Base-by-base conservation (phyloP, 2,113 vertebrate species). In the Verasper variegatus region DNA sequence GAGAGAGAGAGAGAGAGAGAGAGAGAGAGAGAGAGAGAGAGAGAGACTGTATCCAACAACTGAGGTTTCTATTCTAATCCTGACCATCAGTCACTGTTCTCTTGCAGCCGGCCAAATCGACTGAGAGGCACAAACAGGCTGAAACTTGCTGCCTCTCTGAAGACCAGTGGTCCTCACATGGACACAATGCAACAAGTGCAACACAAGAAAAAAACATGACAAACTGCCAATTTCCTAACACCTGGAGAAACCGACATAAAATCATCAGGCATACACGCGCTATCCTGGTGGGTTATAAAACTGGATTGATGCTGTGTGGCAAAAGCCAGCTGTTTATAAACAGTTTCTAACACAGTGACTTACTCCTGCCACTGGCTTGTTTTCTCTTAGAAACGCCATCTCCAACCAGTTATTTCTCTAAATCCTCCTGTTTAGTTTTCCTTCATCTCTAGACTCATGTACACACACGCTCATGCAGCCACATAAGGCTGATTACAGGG, bases 31-130 rank as follows among this genome's bases (percentile, higher is more conserved):
- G 40, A 55, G 59, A 37, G 65, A 62, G 60, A 23, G 24, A 20
- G 64, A 24, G 47, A 24, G 71, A 5, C 31, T 80, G 42, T 23
- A 77, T 74, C 55, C 71, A 87, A 80, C 78, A 82, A 80, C 81
- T 83, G 80, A 76, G 70, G 82, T 81, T 89, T 91, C 81, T 84
- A 87, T 86, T 90, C 76, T 82, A 84, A 84, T 84, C 84, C 77
- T 42, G 0, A 83, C 70, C 71, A 91, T 88, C 74, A 81, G 76
- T 76, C 60, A 67, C 63, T 84, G 79, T 78, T 89, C 81, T 82
- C 20, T 77, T 76, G 81, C 71, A 91, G 82, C 62, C 37, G 57
- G 69, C 77, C 79, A 81, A 81, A 90, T 88, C 84, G 70, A 93
- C 84, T 73, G 72, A 85, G 80, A 63, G 45, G 68, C 57, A 71